phyloP scores from a whole-genome alignment of 2,113 vertebrate genomes.

The Numida meleagris region DNA sequence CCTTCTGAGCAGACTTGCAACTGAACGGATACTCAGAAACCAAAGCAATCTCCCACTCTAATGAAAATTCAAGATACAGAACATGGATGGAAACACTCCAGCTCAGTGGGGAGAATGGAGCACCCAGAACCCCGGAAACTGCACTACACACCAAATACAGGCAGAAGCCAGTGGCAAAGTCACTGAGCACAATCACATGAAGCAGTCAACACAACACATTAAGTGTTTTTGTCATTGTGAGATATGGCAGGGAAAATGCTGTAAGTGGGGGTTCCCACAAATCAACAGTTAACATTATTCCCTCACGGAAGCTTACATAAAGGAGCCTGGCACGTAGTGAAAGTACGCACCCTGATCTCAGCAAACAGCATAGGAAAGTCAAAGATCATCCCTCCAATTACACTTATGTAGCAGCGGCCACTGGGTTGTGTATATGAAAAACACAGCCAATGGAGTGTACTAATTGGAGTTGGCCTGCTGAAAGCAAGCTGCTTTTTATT shows the following conservation, averaged over 20 bases:
- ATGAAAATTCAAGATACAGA: background rate
- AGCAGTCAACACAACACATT: background rate
- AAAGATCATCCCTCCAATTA: background rate
- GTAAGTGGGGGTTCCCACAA: background rate
- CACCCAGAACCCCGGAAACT: background rate
- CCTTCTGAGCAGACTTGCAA: background rate
- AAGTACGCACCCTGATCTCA: accelerated
- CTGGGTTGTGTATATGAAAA: background rate
- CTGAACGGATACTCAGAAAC: background rate
- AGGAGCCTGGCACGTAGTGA: background rate
- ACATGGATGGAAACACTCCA: background rate
- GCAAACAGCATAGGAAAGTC: background rate
- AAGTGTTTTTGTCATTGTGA: background rate
- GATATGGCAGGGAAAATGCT: background rate
- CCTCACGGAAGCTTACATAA: background rate
- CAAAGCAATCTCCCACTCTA: background rate
- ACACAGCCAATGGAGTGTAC: background rate
- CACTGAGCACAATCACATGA: background rate
- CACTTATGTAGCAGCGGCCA: background rate
- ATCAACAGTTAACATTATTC: background rate
- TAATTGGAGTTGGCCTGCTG: accelerated
- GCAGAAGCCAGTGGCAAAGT: background rate
- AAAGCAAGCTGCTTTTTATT: background rate
- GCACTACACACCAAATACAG: accelerated
- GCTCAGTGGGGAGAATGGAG: background rate